phyloP scores from a whole-genome alignment of 2,797 vertebrate species.

The Alca torda region DNA sequence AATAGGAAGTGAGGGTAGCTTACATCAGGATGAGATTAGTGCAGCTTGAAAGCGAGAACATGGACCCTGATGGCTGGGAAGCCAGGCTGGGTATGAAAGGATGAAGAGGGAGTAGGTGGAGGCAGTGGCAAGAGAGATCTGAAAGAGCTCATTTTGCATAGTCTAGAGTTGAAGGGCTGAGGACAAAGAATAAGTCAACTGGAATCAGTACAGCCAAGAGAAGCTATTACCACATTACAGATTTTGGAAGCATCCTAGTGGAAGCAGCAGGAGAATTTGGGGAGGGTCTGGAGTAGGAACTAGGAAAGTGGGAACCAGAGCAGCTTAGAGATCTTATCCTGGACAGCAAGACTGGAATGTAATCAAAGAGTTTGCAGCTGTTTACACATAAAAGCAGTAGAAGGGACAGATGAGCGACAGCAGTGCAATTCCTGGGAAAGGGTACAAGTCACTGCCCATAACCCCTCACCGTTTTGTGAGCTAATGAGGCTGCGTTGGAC shows the following conservation, averaged over 20 bases:
- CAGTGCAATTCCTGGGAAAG: background rate
- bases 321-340: background rate
- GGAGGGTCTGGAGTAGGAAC: background rate
- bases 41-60: background rate
- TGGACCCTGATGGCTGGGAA: background rate
- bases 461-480: background rate
- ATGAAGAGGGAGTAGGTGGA: background rate
- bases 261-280: background rate
- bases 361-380: background rate
- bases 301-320: background rate
- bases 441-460: background rate
- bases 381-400: background rate
- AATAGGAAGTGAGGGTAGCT: background rate
- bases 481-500: background rate
- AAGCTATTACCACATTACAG: background rate
- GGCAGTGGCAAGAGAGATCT: background rate
- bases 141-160: background rate
- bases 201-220: background rate
- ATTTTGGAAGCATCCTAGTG: background rate
- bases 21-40: background rate
- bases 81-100: background rate
- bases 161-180: background rate
- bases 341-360: background rate
- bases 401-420: background rate
- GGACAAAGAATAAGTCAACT: background rate